phyloP scores from a whole-genome alignment of 2,797 vertebrate species.

The Avahi laniger region DNA sequence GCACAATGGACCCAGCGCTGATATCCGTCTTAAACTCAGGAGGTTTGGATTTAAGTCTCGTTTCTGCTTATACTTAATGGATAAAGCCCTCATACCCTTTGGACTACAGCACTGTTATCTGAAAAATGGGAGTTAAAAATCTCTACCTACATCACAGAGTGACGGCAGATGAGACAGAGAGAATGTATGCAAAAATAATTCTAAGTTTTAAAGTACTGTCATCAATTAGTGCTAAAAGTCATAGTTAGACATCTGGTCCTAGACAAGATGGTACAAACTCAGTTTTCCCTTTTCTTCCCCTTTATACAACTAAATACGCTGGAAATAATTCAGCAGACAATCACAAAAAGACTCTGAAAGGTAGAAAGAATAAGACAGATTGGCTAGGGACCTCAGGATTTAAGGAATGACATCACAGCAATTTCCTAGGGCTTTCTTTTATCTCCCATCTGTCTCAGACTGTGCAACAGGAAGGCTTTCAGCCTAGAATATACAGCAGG shows the following conservation, averaged over 20 bases:
- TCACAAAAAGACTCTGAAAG: neutral
- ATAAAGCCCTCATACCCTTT: neutral
- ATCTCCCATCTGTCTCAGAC: neutral
- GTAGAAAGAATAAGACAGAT: neutral
- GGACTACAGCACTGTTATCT: neutral
- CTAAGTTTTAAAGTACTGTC: neutral
- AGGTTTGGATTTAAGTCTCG: neutral
- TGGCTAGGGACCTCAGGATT: neutral
- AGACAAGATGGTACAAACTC: neutral
- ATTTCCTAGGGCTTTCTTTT: neutral
- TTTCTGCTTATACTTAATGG: neutral
- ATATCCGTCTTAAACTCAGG: neutral
- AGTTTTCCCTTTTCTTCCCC: neutral
- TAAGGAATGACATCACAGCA: neutral
- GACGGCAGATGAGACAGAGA: neutral
- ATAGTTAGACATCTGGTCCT: neutral
- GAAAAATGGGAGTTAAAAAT: neutral
- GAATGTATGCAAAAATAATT: neutral
- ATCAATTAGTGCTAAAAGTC: neutral
- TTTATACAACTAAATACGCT: neutral
- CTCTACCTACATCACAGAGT: neutral
- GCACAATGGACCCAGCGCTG: neutral
- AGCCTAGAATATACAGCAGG: neutral
- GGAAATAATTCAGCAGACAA: neutral
- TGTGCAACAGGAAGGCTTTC: neutral